A percentile compares a stretch with the other conserved stretches of the same genome.
Evolutionary conservation across 1,140 invertebrate species (phyloP).

Genomic region (Argopecten irradians): DNA sequence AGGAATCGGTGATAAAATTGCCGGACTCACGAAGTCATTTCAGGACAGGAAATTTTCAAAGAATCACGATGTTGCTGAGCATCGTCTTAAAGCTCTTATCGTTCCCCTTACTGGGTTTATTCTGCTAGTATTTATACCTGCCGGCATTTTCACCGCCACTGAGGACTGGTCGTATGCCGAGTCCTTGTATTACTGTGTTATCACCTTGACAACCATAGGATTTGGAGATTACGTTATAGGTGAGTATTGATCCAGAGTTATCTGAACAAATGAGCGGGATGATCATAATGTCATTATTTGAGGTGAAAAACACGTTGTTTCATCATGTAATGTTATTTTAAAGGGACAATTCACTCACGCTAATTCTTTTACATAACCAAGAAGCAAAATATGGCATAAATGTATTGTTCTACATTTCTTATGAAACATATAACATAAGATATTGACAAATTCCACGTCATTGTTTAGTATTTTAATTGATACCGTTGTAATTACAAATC

Average conservation of each 20-base stretch:
- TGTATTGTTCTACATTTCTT: too few species aligned
- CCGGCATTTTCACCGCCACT: slow-evolving; percentile 43
- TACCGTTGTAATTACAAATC: too few species aligned
- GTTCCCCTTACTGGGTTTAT: slow-evolving; percentile 26
- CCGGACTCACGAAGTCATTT: slow-evolving; percentile 46
- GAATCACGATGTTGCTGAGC: slow-evolving; percentile 32
- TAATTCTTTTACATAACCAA: too few species aligned
- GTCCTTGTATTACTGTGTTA: slow-evolving; percentile 53
- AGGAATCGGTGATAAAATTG: slow-evolving; percentile 56
- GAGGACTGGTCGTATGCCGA: slow-evolving; percentile 51
- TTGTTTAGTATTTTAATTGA: too few species aligned
- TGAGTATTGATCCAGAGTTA: slow-evolving; percentile 77
- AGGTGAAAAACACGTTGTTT: too few species aligned
- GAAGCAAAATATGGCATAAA: too few species aligned
- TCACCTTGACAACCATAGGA: slow-evolving; percentile 71
- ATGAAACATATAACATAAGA: too few species aligned
- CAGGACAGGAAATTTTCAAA: slow-evolving; percentile 43
- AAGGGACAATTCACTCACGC: too few species aligned
- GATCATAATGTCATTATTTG: too few species aligned
- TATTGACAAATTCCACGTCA: too few species aligned
- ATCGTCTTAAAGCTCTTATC: not conserved
- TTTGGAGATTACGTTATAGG: slow-evolving; percentile 69
- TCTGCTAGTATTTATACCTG: slow-evolving; percentile 46
- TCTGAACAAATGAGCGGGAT: too few species aligned
- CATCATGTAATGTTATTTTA: too few species aligned